Base-by-base conservation (phyloP, 1,140 invertebrate genomes). In the Anoplolepis gracilipes region DNA sequence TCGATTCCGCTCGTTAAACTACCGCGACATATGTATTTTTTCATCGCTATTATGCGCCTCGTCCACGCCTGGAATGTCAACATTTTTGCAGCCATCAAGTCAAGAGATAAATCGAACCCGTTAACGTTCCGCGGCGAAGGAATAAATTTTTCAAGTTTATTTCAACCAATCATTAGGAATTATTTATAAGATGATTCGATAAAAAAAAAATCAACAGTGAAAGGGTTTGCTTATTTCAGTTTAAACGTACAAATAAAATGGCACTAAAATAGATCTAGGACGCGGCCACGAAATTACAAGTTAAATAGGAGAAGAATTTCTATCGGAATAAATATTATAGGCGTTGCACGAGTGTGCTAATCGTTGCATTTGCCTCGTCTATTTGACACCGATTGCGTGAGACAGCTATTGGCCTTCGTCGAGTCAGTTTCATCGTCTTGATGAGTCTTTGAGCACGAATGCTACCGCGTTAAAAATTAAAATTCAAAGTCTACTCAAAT, bases 351-450 rank as follows among this genome's bases (percentile, higher is more conserved):
- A 72, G 25, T 49, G 4, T 11, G 7, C 13, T 82, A 22, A 82
- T 82, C 25, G 46, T 82, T 36, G 19, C 19, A 42, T 25, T 72
- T 39, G 53, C 25, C 77, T 82, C 19, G 39, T 19, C 78, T 61
- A 72, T 82, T 82, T 82, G 78, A 82, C 78, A 72, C 25, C 53
- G 53, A 82, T 82, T 72, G 28, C 11, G 25, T 22, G 53, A 57
- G 57, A n/a, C 36, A 82, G 25, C 25, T 70, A 72, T 82, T 72
- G 36, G 59, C 53, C 67, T 82, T 82, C 53, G 19, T 22, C 36
- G 53, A 82, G 4, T 49, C 42, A 36, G 19, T 72, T 72, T 82
- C 65, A 1, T 81, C 25, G 10, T 70, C 36, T 13, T 13, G 33
- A n/a, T 30, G 10, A 8, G 13, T 0, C 62, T 10, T 13, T 30